Evolutionary conservation across 2,888 invertebrate genomes (phyloP).

Genomic region (Diloba caeruleocephala): DNA sequence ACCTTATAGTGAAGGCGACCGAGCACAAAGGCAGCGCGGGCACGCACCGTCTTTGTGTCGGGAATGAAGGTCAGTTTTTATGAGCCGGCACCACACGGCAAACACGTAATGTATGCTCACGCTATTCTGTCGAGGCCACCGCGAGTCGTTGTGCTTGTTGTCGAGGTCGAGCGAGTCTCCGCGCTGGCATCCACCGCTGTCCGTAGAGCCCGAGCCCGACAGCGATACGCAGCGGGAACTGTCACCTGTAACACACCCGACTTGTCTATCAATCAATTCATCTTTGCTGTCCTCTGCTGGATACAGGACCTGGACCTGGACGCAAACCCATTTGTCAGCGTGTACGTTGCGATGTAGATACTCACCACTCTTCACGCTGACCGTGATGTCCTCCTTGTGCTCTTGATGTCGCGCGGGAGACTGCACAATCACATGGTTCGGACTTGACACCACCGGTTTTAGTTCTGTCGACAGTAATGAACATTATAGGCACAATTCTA

Average conservation of each 20-base stretch:
- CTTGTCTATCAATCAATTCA: too few species aligned
- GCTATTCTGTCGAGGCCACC: conserved; percentile 95
- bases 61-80: too few species aligned
- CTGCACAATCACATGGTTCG: conserved; percentile 70
- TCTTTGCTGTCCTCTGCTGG: too few species aligned
- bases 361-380: conserved; percentile 82
- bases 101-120: conserved; percentile 83
- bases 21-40: too few species aligned
- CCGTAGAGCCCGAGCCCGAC: conserved; percentile 93
- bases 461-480: conserved; percentile 66
- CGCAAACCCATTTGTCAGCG: too few species aligned
- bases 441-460: conserved; percentile 75
- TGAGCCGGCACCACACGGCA: too few species aligned
- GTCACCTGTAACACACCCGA: conserved; percentile 26
- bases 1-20: too few species aligned
- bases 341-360: not conserved
- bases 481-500: too few species aligned
- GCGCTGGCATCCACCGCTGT: conserved; percentile 91
- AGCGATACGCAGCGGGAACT: conserved; percentile 80
- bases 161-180: conserved; percentile 76
- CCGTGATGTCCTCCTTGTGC: conserved; percentile 71
- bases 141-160: conserved; percentile 76
- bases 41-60: too few species aligned
- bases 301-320: too few species aligned
- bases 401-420: conserved; percentile 69